Conservation (phyloP, 2,797 vertebrate species). For the Periophthalmus magnuspinnatus region DNA sequence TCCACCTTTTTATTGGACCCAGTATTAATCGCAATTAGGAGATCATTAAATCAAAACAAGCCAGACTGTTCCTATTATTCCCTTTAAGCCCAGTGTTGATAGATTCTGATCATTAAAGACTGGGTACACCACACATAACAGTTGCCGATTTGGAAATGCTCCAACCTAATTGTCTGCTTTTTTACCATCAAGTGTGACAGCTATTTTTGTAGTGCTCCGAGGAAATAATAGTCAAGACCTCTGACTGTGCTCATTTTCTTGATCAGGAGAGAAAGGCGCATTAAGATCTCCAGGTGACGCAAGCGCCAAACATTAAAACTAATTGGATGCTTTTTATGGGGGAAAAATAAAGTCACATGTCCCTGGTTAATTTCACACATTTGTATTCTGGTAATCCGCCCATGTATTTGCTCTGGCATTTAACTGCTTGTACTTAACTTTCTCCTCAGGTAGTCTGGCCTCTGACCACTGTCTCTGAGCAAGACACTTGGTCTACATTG, state of each 20-base stretch:
- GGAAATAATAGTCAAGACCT: neutral
- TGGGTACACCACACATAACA: neutral
- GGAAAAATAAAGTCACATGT: constrained; percentile 20
- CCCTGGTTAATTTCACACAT: constrained; percentile 46
- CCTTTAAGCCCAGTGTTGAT: neutral
- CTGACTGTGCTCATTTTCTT: neutral
- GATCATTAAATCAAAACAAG: neutral
- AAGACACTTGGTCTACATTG: neutral
- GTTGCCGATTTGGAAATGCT: neutral
- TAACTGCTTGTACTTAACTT: constrained; percentile 20
- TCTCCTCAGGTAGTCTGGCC: neutral
- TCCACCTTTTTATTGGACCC: neutral
- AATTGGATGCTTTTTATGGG: constrained; percentile 28
- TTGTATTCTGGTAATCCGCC: constrained; percentile 38
- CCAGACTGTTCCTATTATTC: neutral
- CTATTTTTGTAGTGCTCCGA: neutral
- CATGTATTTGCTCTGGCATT: constrained; percentile 32
- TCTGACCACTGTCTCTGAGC: neutral
- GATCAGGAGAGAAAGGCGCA: constrained; percentile 19
- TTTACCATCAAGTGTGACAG: neutral
- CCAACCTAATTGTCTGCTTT: neutral
- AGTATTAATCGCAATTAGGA: neutral
- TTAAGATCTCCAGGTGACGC: constrained; percentile 26
- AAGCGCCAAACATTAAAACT: constrained; percentile 16
- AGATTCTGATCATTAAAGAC: neutral